Percentiles rank a stretch among this genome's conserved stretches.
Evolutionary conservation across 2,888 invertebrate species (phyloP).

Genomic region (Lysandra bellargus): DNA sequence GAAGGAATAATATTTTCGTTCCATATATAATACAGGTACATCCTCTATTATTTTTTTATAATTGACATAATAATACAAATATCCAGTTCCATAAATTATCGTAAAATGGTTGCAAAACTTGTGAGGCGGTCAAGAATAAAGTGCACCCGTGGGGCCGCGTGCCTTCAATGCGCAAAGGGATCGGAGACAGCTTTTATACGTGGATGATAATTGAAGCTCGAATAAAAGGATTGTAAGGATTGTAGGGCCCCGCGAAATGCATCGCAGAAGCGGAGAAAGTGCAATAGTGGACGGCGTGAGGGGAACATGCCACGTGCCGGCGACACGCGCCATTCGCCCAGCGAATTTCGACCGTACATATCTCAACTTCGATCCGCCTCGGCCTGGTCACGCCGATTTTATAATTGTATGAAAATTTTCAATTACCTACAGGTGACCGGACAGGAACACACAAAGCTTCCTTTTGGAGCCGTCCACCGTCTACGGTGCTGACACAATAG

Average conservation of each 20-base stretch:
- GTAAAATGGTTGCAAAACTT: neutral
- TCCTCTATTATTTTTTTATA: neutral
- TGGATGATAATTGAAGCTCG: conserved; percentile 41
- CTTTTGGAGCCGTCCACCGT: neutral
- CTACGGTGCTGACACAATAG: neutral
- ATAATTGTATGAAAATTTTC: neutral
- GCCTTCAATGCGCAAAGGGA: conserved; percentile 34
- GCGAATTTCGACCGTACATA: conserved; percentile 3
- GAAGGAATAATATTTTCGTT: neutral
- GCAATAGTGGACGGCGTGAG: conserved; percentile 39
- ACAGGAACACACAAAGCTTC: neutral
- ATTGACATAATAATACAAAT: conserved; percentile 1
- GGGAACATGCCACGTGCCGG: conserved; percentile 44
- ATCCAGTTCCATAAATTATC: neutral
- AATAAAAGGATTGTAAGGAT: conserved; percentile 40
- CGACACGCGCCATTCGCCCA: conserved; percentile 21
- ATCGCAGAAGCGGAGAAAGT: conserved; percentile 40
- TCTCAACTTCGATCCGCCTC: neutral
- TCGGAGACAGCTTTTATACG: conserved; percentile 36
- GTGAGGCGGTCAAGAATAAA: conserved; percentile 31
- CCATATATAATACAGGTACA: neutral
- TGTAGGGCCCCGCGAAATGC: conserved; percentile 39
- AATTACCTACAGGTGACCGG: neutral
- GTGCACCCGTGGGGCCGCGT: conserved; percentile 36
- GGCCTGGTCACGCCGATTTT: conserved; percentile 9